Evolutionary conservation across 2,113 vertebrate genomes (phyloP).

Genomic region (Aphelocoma coerulescens): DNA sequence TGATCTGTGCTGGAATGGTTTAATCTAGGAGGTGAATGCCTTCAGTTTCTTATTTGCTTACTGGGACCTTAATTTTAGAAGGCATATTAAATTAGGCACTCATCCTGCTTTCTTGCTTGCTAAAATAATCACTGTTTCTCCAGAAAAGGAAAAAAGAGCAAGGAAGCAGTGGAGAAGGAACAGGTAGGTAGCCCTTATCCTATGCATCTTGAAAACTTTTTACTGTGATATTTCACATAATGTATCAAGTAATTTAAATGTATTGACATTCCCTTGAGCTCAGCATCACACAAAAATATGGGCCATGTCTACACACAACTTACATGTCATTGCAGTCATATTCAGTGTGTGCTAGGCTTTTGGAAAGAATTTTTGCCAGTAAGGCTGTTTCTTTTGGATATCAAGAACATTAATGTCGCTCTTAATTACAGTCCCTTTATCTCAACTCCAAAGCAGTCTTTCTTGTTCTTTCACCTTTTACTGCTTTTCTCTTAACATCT

Average conservation of each 20-base stretch:
- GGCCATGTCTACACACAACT: neutral
- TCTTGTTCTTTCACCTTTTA: neutral
- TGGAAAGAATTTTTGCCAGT: neutral
- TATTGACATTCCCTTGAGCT: neutral
- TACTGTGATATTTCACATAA: neutral
- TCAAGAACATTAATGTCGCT: neutral
- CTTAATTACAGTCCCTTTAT: neutral
- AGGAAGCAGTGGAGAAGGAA: neutral
- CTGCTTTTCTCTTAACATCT: neutral
- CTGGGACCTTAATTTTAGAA: neutral
- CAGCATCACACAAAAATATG: neutral
- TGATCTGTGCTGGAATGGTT: neutral
- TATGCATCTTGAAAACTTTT: neutral
- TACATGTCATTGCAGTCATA: neutral
- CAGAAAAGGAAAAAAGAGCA: neutral
- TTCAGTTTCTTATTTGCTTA: neutral
- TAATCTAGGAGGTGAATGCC: neutral
- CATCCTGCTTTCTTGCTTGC: neutral
- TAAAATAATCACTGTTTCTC: neutral
- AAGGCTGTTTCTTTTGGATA: neutral
- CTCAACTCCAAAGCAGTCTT: neutral
- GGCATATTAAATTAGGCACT: neutral
- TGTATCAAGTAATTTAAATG: neutral
- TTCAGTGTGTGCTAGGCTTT: neutral
- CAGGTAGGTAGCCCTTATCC: neutral